Evolutionary conservation across 2,797 vertebrate genomes (phyloP), one percentile per base, ranked within the genome.

Genomic region (Tragopan temminckii): DNA sequence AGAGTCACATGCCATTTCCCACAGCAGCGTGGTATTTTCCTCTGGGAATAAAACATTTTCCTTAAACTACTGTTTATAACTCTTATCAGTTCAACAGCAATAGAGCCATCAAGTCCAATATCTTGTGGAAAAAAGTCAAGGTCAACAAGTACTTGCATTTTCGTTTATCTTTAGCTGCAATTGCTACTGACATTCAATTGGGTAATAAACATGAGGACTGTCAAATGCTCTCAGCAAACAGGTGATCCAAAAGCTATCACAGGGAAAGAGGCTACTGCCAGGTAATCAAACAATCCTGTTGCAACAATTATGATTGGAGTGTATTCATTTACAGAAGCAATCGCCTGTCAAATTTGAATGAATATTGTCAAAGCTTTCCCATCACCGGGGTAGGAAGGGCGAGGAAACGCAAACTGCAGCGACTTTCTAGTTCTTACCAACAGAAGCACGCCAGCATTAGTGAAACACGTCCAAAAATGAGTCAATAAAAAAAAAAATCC

Each of bases 11-110:
- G 96, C 95, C 92, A 98, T 98, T 99, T 99, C 98, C 98, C 97
- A 98, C 98, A 98, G 98, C 97, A 98, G 97, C 85, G 95, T 97
- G 96, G 92, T 89, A 96, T 97, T 98, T 98, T 97, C 93, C 97
- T 98, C 98, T 99, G 99, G 98, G 99, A 99, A 99, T 98, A 98
- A 97, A 98, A 97, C 97, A 97, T 98, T 99, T 99, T 98, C 98
- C 97, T 98, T 98, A 98, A 97, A 97, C 97, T 97, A 97, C 97
- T 98, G 97, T 97, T 98, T 98, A 97, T 98, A 98, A 98, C 97
- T 96, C 98, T 99, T 98, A 99, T 98, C 98, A 98, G 97, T 94
- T 95, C 91, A 94, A 94, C 94, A 97, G 98, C 98, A 98, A 99
- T 99, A 99, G 98, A 98, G 97, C 94, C 97, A 99, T 98, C 97